Conservation (phyloP, 2,113 vertebrate genomes). For the Raja brachyura region DNA sequence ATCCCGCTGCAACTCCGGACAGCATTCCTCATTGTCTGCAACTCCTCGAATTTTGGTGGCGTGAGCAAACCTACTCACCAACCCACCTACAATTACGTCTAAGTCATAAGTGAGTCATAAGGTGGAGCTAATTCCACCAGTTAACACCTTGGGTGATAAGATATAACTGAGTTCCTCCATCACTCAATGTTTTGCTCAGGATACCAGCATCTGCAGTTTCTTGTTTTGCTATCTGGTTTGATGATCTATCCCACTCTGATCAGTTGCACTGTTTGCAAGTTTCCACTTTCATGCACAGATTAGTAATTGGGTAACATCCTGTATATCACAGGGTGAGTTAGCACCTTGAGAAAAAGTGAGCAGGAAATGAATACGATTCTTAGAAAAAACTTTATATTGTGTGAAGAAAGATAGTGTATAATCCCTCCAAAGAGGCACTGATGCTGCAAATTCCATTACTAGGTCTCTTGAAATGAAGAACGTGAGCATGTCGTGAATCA, state of each 20-base stretch:
- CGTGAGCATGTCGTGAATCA: not conserved
- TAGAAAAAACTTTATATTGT: not conserved
- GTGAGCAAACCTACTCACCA: too few relatives aligned
- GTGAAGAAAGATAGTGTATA: not conserved
- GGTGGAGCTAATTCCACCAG: too few relatives aligned
- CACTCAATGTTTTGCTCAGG: too few relatives aligned
- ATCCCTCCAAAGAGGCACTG: not conserved
- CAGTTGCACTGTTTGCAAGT: not conserved
- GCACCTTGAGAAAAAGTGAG: not conserved
- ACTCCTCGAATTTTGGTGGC: too few relatives aligned
- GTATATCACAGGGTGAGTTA: not conserved
- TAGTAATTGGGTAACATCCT: not conserved
- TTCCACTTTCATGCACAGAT: not conserved
- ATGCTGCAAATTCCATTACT: not conserved
- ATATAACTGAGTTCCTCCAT: too few relatives aligned
- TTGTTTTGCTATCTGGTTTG: not conserved
- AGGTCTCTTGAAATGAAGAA: not conserved
- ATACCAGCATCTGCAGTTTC: too few relatives aligned
- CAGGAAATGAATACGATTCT: not conserved
- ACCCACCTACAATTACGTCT: too few relatives aligned
- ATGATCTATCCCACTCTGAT: too few relatives aligned
- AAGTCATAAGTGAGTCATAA: too few relatives aligned
- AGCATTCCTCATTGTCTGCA: too few relatives aligned
- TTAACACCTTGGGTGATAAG: too few relatives aligned
- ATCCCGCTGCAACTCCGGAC: too few relatives aligned